These are phyloP conservation scores for Eumerus sabulonum DNA, from an alignment of 2,888 invertebrate species.

Conservation along the genomic window DNA sequence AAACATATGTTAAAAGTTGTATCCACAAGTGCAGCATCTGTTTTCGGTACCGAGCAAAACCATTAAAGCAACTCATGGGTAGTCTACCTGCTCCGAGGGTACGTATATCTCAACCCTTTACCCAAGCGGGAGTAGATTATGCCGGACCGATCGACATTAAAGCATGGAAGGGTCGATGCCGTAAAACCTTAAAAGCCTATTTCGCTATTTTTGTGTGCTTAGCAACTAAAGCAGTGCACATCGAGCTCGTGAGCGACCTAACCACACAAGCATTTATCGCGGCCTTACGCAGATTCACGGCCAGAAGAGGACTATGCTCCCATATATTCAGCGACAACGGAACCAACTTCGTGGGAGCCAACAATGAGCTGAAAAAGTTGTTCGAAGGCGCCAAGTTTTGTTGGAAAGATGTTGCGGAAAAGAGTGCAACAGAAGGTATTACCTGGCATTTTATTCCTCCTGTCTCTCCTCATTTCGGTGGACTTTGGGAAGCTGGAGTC, in stretches of 20 bases:
- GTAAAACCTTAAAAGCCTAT: constrained; percentile 68
- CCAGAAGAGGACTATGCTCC: constrained; percentile 70
- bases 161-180: constrained; percentile 43
- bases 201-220: constrained; percentile 71
- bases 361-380: constrained; percentile 17
- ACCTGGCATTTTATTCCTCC: constrained; percentile 7
- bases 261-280: constrained; percentile 70
- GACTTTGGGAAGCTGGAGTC: constrained; percentile 8
- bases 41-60: constrained; percentile 6
- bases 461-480: constrained; percentile 1
- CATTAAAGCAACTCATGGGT: constrained; percentile 69
- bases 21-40: constrained; percentile 16
- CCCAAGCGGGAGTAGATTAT: constrained; percentile 65
- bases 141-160: constrained; percentile 66
- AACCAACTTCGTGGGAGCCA: constrained; percentile 72
- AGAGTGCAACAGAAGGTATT: neutral
- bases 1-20: constrained; percentile 4
- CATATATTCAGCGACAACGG: constrained; percentile 72
- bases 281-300: constrained; percentile 69
- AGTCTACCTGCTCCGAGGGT: constrained; percentile 69
- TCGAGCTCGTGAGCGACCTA: constrained; percentile 42
- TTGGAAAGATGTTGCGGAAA: neutral
- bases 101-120: constrained; percentile 51
- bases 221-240: constrained; percentile 45
- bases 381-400: constrained; percentile 7